Base-by-base conservation (phyloP, 1,140 invertebrate genomes). In the Metopolophium dirhodum region DNA sequence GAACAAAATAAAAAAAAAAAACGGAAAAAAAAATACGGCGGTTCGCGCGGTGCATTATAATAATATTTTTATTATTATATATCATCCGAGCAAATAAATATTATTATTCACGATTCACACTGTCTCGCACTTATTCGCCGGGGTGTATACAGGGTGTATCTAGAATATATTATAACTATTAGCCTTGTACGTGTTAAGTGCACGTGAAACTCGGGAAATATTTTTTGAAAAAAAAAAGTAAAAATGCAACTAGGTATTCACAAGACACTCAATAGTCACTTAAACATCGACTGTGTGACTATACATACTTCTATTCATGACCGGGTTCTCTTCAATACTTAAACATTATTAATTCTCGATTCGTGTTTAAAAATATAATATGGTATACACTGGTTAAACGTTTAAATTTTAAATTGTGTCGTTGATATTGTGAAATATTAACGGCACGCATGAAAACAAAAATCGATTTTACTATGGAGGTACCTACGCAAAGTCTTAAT, bases 1-100 rank as follows among this genome's bases (percentile, higher is more conserved):
- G n/a, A 77, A 77, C 61, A n/a, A 35, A 77, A 77, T 68, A 68
- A n/a, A 77, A 1, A 77, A 68, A n/a, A 77, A 1, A 77, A 77
- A 77, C 0, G 14, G 14, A 35, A n/a, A 68, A 68, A 68, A 77
- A 77, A 77, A n/a, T 18, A 77, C 4, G n/a, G n/a, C n/a, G n/a
- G 61, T 77, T 77, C 30, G 61, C 61, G 30, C 0, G n/a, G 61
- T 77, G 61, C 61, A 77, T 77, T 77, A 77, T 77, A 77, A 77
- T 77, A 61, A 30, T 61, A 61, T 61, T 61, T n/a, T 77, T 77
- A 77, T 77, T 77, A n/a, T 77, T 77, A 77, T 77, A 77, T 77
- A 77, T 77, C 61, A 77, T 35, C 14, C 30, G 61, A 77, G n/a
- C 14, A 77, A 77, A 77, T 77, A 77, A n/a, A 77, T 77, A 77